phyloP scores from a whole-genome alignment of 2,113 vertebrate species.

The Pholis gunnellus region DNA sequence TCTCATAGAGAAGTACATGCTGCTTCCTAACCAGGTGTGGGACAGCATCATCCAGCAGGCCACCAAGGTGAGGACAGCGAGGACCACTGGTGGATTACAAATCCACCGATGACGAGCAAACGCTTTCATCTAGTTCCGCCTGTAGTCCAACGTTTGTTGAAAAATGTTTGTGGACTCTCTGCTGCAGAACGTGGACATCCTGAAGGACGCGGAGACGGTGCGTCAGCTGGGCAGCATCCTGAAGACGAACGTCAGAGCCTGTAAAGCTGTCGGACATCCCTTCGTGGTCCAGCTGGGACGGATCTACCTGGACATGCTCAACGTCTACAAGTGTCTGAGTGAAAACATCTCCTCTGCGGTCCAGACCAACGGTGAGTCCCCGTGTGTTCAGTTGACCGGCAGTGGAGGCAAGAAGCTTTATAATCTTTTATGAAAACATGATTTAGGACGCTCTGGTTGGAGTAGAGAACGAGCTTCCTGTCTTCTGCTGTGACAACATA shows the following conservation, averaged over 20 bases:
- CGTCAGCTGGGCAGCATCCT: conserved; percentile 97
- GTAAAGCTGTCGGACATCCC: conserved; percentile 96
- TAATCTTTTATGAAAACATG: background rate
- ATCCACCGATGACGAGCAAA: too few species aligned
- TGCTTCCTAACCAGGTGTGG: conserved; percentile 97
- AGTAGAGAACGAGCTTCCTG: background rate
- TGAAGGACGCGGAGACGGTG: conserved; percentile 96
- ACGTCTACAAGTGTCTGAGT: conserved; percentile 98
- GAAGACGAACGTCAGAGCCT: conserved; percentile 96
- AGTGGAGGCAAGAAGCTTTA: background rate
- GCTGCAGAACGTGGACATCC: conserved; percentile 94
- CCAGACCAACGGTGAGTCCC: conserved; percentile 88
- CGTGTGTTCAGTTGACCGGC: too few species aligned
- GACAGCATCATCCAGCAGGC: conserved; percentile 98
- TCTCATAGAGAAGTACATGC: conserved; percentile 97
- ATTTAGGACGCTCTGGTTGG: background rate
- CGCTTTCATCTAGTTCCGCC: background rate
- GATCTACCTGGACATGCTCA: conserved; percentile 98
- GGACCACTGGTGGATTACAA: conserved; percentile 65
- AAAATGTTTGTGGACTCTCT: background rate
- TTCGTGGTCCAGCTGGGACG: conserved; percentile 96
- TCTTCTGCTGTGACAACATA: background rate
- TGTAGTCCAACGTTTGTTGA: background rate
- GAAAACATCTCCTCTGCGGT: conserved; percentile 98
- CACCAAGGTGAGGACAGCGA: conserved; percentile 91